Base-by-base conservation (phyloP, 2,888 invertebrate genomes). In the Mycalesis mineus region DNA sequence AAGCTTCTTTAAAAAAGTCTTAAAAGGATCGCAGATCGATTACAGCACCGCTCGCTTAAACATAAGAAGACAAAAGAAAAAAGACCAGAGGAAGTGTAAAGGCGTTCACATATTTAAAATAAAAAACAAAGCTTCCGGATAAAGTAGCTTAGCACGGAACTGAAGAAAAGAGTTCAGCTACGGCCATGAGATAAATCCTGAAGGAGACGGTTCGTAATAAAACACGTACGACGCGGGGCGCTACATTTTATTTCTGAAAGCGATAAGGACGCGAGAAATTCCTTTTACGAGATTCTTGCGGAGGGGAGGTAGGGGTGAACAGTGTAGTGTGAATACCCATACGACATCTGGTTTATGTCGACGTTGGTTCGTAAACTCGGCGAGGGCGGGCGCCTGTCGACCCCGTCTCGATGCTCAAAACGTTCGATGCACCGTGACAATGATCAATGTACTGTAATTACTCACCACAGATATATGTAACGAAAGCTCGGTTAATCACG, bases 211-310 rank as follows among this genome's bases (percentile, higher is more conserved):
- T 72, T 74, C 74, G 83, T 87, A 88, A 88, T 88, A 88, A 88
- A 88, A 88, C 87, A 88, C 88, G 87, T 85, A 83, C 84, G 82
- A 78, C 72, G 82, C 77, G 77, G 64, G 73, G 77, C 81, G 84
- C 82, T 85, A 86, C 88, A 86, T 88, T 88, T 88, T 88, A 89
- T 89, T 89, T 88, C 84, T 79, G 82, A 83, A 86, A 83, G 87
- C 86, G 88, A 88, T 89, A 88, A 88, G 88, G 82, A 84, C 81
- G 80, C 81, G 80, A 84, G 86, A 86, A 85, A 87, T 86, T 88
- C 83, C 82, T 84, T 88, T 87, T 85, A 88, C 88, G 84, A 82
- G 83, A 82, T 82, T 80, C 82, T 77, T 78, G 78, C 68, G 77
- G 80, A 76, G 75, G 74, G 76, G 70, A 71, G 72, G 73, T 70